Conservation (phyloP, 37 sponge, comb jelly and placozoan species). For the Aplysina aerophoba region DNA sequence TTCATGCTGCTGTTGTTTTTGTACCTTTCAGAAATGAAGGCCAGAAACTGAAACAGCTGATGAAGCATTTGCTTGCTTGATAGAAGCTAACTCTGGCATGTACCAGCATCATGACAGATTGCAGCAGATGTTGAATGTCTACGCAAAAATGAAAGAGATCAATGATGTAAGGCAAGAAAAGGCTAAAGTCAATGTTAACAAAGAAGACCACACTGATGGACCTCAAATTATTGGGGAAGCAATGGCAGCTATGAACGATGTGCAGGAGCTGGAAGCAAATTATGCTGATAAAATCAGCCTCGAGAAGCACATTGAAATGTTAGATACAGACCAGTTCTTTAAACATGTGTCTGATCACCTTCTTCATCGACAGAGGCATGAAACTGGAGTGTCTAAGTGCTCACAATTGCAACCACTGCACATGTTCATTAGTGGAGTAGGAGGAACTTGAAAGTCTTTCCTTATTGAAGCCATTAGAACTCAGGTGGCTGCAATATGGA, state of each 20-base stretch:
- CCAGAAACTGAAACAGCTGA: slow-evolving; percentile 47
- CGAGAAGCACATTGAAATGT: slow-evolving; percentile 42
- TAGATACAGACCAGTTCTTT: slow-evolving; percentile 68
- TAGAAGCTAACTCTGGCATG: neutral
- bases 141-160: slow-evolving; percentile 21
- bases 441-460: slow-evolving; percentile 45
- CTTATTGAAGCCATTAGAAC: neutral
- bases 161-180: slow-evolving; percentile 47
- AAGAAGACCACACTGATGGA: slow-evolving; percentile 29
- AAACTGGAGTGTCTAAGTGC: neutral
- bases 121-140: slow-evolving; percentile 45
- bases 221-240: slow-evolving; percentile 53
- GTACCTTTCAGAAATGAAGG: slow-evolving; percentile 52
- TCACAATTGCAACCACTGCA: neutral
- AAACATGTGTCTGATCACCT: slow-evolving; percentile 34
- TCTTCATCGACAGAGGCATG: slow-evolving; percentile 6
- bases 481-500: no score
- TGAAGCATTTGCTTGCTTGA: slow-evolving; percentile 31
- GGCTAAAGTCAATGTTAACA: neutral
- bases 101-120: slow-evolving; percentile 38
- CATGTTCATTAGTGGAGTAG: slow-evolving; percentile 21
- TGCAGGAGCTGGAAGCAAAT: slow-evolving; percentile 7
- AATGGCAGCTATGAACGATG: slow-evolving; percentile 47
- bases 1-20: slow-evolving; percentile 48
- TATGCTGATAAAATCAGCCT: neutral